Percentiles rank a stretch among this genome's conserved stretches.
phyloP scores from a whole-genome alignment of 2,888 invertebrate species.

The Eueremaeus valkanovi region DNA sequence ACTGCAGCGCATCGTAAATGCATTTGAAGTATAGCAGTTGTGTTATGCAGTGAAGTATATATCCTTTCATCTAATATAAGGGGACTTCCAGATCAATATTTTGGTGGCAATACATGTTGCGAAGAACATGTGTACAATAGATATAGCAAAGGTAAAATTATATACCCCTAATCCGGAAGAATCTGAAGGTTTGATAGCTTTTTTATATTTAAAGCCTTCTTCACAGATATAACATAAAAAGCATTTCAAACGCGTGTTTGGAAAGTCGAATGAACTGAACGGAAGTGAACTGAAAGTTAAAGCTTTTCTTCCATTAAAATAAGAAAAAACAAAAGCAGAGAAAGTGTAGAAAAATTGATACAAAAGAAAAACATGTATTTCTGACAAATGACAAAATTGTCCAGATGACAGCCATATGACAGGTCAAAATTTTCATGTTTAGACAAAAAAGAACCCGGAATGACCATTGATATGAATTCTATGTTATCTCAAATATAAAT shows the following conservation, averaged over 20 bases:
- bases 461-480: neutral
- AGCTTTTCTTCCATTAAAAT: neutral
- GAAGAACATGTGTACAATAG: no score
- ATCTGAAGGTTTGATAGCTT: neutral
- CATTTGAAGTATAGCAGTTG: no score
- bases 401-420: neutral
- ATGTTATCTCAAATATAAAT: neutral
- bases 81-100: no score
- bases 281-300: neutral
- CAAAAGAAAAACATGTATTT: neutral
- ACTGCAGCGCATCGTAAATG: no score
- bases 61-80: no score
- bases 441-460: neutral
- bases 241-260: neutral
- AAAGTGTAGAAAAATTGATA: neutral
- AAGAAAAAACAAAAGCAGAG: neutral
- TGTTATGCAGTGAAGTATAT: no score
- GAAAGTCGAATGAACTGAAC: no score
- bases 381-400: constrained; percentile 4
- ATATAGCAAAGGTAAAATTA: no score
- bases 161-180: no score
- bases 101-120: no score
- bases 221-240: neutral
- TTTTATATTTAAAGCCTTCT: neutral
- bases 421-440: neutral